A percentile compares a stretch with the other conserved stretches of the same genome.
Conservation (phyloP, 2,113 vertebrate species). For the Oophaga pumilio region DNA sequence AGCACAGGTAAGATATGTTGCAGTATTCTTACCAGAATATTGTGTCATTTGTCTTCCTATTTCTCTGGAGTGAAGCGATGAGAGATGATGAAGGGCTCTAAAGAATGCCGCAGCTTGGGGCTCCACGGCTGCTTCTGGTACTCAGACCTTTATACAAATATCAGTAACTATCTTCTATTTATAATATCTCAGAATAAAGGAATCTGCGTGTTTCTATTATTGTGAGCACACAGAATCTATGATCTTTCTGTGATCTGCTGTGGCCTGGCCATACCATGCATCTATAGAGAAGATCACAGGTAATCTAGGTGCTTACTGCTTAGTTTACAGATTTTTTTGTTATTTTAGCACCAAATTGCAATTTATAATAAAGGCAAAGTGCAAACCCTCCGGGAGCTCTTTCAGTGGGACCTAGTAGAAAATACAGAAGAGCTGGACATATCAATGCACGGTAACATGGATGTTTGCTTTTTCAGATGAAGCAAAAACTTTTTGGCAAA, state of each 20-base stretch:
- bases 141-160: background rate
- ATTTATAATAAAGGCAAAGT: background rate
- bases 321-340: background rate
- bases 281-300: too few species aligned
- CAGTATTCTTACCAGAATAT: too few species aligned
- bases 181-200: background rate
- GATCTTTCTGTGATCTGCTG: too few species aligned
- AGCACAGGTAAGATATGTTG: too few species aligned
- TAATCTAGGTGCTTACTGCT: background rate
- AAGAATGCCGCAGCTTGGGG: too few species aligned
- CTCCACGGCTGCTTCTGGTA: background rate
- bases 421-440: background rate
- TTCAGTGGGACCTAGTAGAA: background rate
- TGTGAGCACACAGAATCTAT: too few species aligned
- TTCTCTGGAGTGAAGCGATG: background rate
- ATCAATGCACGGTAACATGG: background rate
- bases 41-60: too few species aligned
- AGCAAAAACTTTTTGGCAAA: constrained; percentile 71
- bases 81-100: background rate
- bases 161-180: background rate
- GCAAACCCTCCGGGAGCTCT: background rate
- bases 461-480: constrained; percentile 68
- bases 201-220: too few species aligned
- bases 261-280: too few species aligned
- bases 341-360: background rate